Evolutionary conservation across 2,797 vertebrate genomes (phyloP).

Genomic region (Gambelia wislizenii): DNA sequence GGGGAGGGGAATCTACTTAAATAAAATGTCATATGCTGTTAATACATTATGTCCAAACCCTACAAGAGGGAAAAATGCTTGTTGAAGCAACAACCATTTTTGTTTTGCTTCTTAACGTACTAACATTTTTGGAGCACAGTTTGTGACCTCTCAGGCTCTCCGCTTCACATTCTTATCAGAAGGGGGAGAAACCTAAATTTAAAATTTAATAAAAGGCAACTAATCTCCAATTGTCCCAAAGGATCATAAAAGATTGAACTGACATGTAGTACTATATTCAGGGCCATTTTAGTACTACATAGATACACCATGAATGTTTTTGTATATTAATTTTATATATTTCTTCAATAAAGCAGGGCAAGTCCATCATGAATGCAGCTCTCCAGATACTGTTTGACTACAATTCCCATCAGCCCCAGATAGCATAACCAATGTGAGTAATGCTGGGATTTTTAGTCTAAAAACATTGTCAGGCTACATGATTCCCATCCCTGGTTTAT

Average conservation of each 20-base stretch:
- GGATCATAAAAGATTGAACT: neutral
- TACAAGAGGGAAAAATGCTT: neutral
- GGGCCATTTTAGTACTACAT: conserved; percentile 29
- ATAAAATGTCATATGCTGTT: neutral
- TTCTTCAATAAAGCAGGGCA: neutral
- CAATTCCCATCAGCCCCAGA: too few relatives aligned
- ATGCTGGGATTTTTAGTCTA: too few relatives aligned
- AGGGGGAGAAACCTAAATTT: neutral
- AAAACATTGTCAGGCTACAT: too few relatives aligned
- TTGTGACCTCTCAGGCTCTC: neutral
- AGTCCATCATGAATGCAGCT: too few relatives aligned
- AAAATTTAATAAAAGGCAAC: conserved; percentile 9
- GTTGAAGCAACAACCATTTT: neutral
- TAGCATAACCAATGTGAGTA: too few relatives aligned
- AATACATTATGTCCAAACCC: neutral
- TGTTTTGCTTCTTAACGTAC: neutral
- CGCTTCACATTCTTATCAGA: neutral
- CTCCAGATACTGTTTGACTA: too few relatives aligned
- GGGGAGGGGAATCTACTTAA: neutral
- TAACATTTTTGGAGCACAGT: neutral
- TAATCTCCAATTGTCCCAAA: neutral
- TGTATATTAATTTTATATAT: neutral
- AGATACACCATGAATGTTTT: neutral
- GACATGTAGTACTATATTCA: conserved; percentile 10
- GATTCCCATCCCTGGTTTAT: neutral